These are phyloP conservation scores for Mystacides longicornis DNA, from an alignment of 2,888 invertebrate genomes.

Conservation along the genomic window DNA sequence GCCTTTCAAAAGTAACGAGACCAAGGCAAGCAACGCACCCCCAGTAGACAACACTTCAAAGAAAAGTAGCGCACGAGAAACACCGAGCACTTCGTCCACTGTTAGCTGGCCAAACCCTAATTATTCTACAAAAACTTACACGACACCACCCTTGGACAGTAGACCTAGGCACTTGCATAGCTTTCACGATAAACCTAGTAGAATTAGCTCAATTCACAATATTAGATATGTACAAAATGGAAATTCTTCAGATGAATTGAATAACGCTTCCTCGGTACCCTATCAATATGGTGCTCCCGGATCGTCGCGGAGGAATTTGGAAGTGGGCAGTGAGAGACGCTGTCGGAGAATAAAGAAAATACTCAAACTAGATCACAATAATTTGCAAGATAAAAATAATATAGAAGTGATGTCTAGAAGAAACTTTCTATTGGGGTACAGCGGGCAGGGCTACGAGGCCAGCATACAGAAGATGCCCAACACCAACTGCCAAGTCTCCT, in stretches of 20 bases:
- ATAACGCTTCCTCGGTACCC: conserved; percentile 1
- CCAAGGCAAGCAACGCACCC: not conserved
- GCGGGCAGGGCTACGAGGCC: conserved; percentile 20
- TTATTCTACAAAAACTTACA: conserved; percentile 10
- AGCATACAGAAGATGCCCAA: conserved; percentile 22
- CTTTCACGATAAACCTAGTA: conserved; percentile 7
- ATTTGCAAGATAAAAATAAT: conserved; percentile 16
- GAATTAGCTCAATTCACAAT: conserved; percentile 13
- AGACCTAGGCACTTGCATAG: not conserved
- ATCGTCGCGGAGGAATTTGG: conserved; percentile 18
- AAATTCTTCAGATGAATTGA: conserved; percentile 10
- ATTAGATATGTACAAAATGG: conserved; percentile 18
- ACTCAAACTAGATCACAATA: conserved; percentile 25
- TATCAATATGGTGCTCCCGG: conserved; percentile 7
- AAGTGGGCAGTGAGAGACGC: conserved; percentile 31
- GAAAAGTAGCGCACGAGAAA: not conserved
- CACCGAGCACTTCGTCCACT: not conserved
- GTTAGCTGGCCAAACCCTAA: conserved; percentile 10
- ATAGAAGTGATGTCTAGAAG: conserved; percentile 15
- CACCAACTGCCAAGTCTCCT: conserved; percentile 12
- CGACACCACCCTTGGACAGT: not conserved
- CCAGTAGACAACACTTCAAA: not conserved
- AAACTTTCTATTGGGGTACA: conserved; percentile 20
- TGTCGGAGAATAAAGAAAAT: conserved; percentile 28
- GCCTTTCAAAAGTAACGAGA: not conserved